These are phyloP conservation scores for Acipenser ruthenus DNA, from an alignment of 2,797 vertebrate species.

Conservation along the genomic window DNA sequence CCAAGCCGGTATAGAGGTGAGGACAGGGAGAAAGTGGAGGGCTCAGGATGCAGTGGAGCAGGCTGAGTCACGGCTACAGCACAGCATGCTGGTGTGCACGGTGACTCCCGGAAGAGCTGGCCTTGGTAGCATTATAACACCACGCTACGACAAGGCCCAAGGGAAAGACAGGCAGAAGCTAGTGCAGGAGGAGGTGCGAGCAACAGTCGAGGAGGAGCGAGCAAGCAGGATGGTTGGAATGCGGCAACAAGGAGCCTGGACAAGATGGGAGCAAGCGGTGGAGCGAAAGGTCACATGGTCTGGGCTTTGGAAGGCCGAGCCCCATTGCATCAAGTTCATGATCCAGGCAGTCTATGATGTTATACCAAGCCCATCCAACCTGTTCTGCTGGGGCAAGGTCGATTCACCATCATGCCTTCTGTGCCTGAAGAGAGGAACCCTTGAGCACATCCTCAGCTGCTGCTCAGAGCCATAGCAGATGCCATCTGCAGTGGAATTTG, in stretches of 20 bases:
- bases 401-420: constrained; percentile 2
- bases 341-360: too few species aligned
- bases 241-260: constrained; percentile 11
- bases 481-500: too few species aligned
- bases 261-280: constrained; percentile 10
- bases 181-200: constrained; percentile 8
- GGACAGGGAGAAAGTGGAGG: too few species aligned
- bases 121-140: not conserved
- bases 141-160: not conserved
- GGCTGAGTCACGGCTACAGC: not conserved
- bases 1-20: too few species aligned
- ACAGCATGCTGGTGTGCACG: not conserved
- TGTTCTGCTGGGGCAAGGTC: not conserved
- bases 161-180: not conserved
- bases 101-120: constrained; percentile 3
- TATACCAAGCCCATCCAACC: constrained; percentile 3
- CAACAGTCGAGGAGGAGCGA: constrained; percentile 2
- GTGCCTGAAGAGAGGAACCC: not conserved
- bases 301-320: constrained; percentile 13
- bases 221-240: constrained; percentile 1
- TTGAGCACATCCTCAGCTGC: too few species aligned
- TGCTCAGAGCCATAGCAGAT: too few species aligned
- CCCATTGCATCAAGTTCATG: too few species aligned
- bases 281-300: constrained; percentile 14
- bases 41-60: not conserved